Conservation (phyloP, 2,113 vertebrate genomes). For the Lasiurus borealis region DNA sequence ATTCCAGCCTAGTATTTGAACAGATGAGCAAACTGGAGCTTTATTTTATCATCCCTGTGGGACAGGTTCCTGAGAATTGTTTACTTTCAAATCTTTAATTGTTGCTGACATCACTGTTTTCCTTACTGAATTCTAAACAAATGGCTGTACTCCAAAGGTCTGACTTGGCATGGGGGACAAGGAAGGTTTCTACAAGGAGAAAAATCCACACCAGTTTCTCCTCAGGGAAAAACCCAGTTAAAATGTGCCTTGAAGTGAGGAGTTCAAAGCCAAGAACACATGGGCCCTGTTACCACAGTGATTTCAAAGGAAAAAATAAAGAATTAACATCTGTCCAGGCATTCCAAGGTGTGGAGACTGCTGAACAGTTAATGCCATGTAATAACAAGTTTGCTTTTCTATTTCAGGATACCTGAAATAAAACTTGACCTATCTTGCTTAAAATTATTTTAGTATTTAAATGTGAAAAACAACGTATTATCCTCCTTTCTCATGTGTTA, state of each 20-base stretch:
- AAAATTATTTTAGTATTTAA: constrained; percentile 50
- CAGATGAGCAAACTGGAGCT: background rate
- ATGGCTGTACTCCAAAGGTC: background rate
- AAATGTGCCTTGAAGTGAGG: background rate
- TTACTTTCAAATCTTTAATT: background rate
- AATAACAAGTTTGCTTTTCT: background rate
- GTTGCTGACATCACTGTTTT: background rate
- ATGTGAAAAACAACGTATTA: background rate
- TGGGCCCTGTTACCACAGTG: background rate
- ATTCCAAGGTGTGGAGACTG: background rate
- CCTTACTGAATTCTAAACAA: constrained; percentile 13
- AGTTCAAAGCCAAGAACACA: background rate
- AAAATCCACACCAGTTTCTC: rapidly evolving
- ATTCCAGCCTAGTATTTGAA: background rate
- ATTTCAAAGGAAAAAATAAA: background rate
- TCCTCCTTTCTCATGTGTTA: background rate
- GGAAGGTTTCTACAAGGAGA: background rate
- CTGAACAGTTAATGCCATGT: background rate
- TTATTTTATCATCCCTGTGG: background rate
- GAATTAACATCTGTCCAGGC: background rate
- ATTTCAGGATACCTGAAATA: background rate
- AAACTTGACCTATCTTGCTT: background rate
- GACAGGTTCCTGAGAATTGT: background rate
- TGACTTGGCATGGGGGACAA: background rate
- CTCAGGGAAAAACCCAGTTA: background rate